These are phyloP conservation scores for Hypomecis punctinalis DNA, from an alignment of 2,888 invertebrate species.

Conservation along the genomic window DNA sequence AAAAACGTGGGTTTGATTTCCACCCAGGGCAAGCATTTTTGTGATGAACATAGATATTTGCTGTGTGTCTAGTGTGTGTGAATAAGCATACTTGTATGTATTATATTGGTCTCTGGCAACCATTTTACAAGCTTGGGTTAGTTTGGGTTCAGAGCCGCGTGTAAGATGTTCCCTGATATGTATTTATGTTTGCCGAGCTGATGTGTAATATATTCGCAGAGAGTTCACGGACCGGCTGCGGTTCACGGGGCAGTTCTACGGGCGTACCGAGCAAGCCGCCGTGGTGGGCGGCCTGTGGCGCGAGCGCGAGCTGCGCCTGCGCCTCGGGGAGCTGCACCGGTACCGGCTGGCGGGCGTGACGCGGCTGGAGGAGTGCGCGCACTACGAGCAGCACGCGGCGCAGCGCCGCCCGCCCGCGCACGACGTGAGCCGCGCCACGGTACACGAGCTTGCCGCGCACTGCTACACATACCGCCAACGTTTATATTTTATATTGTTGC, in stretches of 20 bases:
- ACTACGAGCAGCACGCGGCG: conserved; percentile 92
- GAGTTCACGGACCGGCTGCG: conserved; percentile 93
- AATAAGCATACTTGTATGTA: too few relatives aligned
- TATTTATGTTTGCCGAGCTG: too few relatives aligned
- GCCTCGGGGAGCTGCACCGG: conserved; percentile 92
- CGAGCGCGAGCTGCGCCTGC: conserved; percentile 93
- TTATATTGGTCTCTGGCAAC: too few relatives aligned
- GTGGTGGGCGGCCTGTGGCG: conserved; percentile 91
- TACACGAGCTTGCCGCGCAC: conserved; percentile 47
- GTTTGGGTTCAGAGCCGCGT: too few relatives aligned
- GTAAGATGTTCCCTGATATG: too few relatives aligned
- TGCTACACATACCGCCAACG: background rate
- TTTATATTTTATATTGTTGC: too few relatives aligned
- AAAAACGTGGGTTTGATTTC: too few relatives aligned
- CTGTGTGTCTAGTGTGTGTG: too few relatives aligned
- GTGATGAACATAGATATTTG: too few relatives aligned
- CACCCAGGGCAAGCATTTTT: too few relatives aligned
- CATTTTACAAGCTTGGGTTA: too few relatives aligned
- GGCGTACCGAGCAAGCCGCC: conserved; percentile 93
- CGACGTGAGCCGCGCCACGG: conserved; percentile 84
- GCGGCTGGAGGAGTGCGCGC: conserved; percentile 92
- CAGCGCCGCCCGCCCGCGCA: conserved; percentile 83
- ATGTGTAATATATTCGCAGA: too few relatives aligned
- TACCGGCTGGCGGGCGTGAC: conserved; percentile 94
- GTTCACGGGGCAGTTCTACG: conserved; percentile 95